Evolutionary conservation across 2,113 vertebrate species (phyloP).

Genomic region (Sceloporus undulatus): DNA sequence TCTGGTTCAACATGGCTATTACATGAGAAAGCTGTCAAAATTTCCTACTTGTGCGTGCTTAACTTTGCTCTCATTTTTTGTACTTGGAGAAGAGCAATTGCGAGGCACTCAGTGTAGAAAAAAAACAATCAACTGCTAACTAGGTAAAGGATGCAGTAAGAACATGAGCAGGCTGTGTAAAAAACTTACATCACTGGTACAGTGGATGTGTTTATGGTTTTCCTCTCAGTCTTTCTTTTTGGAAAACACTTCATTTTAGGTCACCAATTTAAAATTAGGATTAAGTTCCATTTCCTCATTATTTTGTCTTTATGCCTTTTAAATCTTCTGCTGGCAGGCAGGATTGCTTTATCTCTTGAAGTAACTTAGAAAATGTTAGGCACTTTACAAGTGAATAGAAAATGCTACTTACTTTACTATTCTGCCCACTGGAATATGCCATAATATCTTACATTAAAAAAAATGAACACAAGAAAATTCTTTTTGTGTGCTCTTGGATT

Average conservation of each 20-base stretch:
- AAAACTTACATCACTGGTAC: neutral
- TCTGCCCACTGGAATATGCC: neutral
- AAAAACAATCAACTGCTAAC: slow-evolving; percentile 29
- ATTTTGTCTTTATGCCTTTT: neutral
- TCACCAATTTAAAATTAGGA: neutral
- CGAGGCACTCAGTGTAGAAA: slow-evolving; percentile 4
- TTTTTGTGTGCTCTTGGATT: neutral
- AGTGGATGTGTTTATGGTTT: neutral
- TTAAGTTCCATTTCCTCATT: neutral
- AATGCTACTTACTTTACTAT: neutral
- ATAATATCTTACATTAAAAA: neutral
- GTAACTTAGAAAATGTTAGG: neutral
- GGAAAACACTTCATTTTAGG: neutral
- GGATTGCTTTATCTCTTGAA: neutral
- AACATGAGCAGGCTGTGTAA: slow-evolving; percentile 10
- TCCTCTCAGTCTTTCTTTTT: neutral
- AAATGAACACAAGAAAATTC: neutral
- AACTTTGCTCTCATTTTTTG: slow-evolving; percentile 26
- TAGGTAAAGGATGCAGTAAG: slow-evolving; percentile 22
- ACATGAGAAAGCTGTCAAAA: neutral
- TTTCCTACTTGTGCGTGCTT: neutral
- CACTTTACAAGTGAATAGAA: neutral
- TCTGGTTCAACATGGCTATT: slow-evolving; percentile 66
- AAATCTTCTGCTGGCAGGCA: no score
- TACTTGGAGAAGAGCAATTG: slow-evolving; percentile 20